Conservation (phyloP, 2,888 invertebrate genomes). For the Myathropa florea region DNA sequence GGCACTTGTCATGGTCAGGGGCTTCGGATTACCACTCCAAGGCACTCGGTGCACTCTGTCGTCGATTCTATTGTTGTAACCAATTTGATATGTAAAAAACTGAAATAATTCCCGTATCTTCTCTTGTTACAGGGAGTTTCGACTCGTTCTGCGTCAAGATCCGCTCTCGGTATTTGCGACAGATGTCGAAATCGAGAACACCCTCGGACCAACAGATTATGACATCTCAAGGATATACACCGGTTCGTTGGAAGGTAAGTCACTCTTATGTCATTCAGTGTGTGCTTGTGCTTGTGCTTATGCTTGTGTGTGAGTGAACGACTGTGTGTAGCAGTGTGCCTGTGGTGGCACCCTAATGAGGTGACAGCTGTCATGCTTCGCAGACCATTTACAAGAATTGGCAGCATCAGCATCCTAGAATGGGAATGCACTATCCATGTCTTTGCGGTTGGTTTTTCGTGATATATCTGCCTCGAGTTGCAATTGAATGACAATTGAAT, state of each 20-base stretch:
- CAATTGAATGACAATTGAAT: conserved; percentile 57
- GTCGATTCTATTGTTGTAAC: conserved; percentile 30
- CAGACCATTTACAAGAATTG: conserved; percentile 18
- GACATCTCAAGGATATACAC: conserved; percentile 88
- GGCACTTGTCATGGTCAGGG: conserved; percentile 12
- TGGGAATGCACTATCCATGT: conserved; percentile 27
- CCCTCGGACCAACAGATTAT: conserved; percentile 86
- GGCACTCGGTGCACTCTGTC: neutral
- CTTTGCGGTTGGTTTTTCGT: conserved; percentile 32
- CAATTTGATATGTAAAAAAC: conserved; percentile 38
- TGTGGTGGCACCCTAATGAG: conserved; percentile 61
- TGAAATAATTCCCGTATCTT: conserved; percentile 39
- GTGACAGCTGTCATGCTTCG: conserved; percentile 59
- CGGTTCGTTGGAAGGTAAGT: conserved; percentile 89
- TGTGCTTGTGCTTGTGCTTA: neutral
- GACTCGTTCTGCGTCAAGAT: conserved; percentile 87
- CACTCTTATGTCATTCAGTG: conserved; percentile 5
- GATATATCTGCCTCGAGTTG: conserved; percentile 45
- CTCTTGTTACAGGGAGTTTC: conserved; percentile 86
- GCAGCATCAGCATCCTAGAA: conserved; percentile 16
- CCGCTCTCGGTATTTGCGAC: conserved; percentile 87
- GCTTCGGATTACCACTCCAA: conserved; percentile 27
- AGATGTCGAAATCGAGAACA: conserved; percentile 89
- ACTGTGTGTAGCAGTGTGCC: conserved; percentile 18
- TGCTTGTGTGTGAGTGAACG: neutral